A percentile compares a stretch with the other conserved stretches of the same genome.
Evolutionary conservation across 2,113 vertebrate genomes (phyloP).

Genomic region (Felis chaus): DNA sequence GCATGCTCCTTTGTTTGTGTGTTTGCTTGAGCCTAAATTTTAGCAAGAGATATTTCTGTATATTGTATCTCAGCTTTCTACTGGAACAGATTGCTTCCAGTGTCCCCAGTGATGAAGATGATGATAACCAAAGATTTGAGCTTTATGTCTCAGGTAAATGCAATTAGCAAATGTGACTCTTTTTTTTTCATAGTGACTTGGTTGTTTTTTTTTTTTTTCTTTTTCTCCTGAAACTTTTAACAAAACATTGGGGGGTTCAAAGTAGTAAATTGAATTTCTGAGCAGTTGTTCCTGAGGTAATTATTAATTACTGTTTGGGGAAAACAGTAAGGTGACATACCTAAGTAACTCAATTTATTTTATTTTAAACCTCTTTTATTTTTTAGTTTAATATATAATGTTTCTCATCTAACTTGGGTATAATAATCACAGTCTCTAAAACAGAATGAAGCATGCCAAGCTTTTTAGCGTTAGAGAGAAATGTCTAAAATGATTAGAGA

Average conservation of each 20-base stretch:
- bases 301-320: not conserved
- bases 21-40: not conserved
- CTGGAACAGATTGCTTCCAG: not conserved
- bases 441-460: not conserved
- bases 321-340: not conserved
- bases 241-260: not conserved
- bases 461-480: not conserved
- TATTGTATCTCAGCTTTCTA: not conserved
- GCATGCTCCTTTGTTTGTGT: not conserved
- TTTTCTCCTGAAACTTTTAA: not conserved
- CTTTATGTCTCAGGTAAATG: not conserved
- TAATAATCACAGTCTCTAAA: conserved; percentile 4
- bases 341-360: not conserved
- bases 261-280: not conserved
- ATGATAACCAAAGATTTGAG: not conserved
- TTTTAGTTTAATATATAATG: conserved; percentile 7
- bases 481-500: not conserved
- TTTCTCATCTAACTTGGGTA: not conserved
- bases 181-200: not conserved
- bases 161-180: not conserved
- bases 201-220: not conserved
- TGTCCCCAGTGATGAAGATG: not conserved
- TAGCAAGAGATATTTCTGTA: not conserved
- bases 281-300: not conserved
- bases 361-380: not conserved